Conservation (phyloP, 1,140 invertebrate genomes). For the Penaeus vannamei region DNA sequence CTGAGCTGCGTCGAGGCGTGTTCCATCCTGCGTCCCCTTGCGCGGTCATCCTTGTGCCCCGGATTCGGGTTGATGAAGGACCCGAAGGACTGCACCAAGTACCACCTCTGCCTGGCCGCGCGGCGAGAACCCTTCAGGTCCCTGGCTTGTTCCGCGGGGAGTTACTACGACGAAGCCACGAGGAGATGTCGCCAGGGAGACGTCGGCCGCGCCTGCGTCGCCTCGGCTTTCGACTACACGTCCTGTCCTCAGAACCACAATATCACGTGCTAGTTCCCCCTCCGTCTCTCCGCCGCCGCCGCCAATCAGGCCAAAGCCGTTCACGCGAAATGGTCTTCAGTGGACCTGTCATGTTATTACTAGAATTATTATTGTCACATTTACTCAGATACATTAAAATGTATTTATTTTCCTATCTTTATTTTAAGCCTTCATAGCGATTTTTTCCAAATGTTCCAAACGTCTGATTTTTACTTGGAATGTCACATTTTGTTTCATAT, state of each 20-base stretch:
- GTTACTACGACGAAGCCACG: background rate
- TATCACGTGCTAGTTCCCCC: background rate
- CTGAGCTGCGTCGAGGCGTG: background rate
- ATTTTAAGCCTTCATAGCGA: too few relatives aligned
- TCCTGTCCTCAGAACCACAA: constrained; percentile 14
- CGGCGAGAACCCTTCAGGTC: background rate
- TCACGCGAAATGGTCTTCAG: background rate
- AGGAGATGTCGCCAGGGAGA: background rate
- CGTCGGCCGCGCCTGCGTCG: background rate
- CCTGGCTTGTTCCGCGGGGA: background rate
- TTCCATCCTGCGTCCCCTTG: background rate
- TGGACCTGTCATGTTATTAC: too few relatives aligned
- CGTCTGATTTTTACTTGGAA: too few relatives aligned
- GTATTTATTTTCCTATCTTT: too few relatives aligned
- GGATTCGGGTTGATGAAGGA: background rate
- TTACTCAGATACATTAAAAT: too few relatives aligned
- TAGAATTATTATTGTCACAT: too few relatives aligned
- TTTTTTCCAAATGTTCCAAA: too few relatives aligned
- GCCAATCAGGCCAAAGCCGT: background rate
- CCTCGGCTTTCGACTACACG: constrained; percentile 26
- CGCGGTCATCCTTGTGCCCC: background rate
- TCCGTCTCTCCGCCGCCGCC: background rate
- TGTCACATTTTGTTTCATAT: too few relatives aligned
- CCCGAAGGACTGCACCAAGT: constrained; percentile 38
- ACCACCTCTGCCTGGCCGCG: background rate